Conservation (phyloP, 2,113 vertebrate species). For the Seriola aureovittata region DNA sequence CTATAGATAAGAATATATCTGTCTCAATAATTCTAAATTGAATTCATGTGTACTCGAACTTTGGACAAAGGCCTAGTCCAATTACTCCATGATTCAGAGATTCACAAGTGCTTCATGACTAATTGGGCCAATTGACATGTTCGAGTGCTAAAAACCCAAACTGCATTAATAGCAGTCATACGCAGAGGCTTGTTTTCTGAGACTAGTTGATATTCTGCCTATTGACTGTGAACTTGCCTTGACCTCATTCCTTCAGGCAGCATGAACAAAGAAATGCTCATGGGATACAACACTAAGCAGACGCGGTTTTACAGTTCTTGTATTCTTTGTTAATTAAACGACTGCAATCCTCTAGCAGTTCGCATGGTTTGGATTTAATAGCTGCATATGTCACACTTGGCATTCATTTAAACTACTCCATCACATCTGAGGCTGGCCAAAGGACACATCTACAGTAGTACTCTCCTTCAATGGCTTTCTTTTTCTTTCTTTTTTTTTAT, state of each 20-base stretch:
- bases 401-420: constrained; percentile 40
- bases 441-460: constrained; percentile 64
- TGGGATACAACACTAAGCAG: background rate
- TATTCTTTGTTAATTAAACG: constrained; percentile 31
- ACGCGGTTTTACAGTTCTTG: constrained; percentile 23
- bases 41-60: background rate
- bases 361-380: constrained; percentile 21
- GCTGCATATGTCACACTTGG: constrained; percentile 37
- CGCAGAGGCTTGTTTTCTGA: background rate
- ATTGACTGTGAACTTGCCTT: constrained; percentile 36
- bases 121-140: constrained; percentile 24
- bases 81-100: background rate
- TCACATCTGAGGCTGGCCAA: constrained; percentile 28
- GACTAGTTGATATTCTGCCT: constrained; percentile 39
- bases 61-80: background rate
- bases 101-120: background rate
- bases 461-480: constrained; percentile 60
- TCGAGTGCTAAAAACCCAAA: background rate
- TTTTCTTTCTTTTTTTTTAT: constrained; percentile 33
- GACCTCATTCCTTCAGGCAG: constrained; percentile 37
- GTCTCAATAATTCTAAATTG: background rate
- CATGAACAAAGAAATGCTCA: constrained; percentile 45
- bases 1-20: background rate
- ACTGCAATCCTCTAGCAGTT: constrained; percentile 10
- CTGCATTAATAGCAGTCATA: background rate